Percentiles rank a stretch among this genome's conserved stretches.
phyloP scores from a whole-genome alignment of 2,888 invertebrate species.

The Creontiades dilutus region DNA sequence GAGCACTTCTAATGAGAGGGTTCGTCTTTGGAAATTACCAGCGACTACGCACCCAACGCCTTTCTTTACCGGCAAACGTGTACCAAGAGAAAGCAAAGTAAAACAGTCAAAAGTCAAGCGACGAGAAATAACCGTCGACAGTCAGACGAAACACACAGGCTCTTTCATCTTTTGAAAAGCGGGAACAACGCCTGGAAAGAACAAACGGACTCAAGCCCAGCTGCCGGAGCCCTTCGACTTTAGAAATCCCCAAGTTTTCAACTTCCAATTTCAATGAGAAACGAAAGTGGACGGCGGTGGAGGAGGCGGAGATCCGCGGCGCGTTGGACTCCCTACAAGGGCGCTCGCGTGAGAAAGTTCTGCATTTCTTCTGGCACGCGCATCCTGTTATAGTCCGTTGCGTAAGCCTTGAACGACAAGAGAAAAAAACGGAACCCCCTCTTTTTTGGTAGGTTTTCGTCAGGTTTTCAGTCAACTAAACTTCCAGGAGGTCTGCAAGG shows the following conservation, averaged over 20 bases:
- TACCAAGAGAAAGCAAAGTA: too few species aligned
- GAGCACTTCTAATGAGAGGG: too few species aligned
- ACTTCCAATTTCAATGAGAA: constrained; percentile 42
- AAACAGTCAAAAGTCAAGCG: too few species aligned
- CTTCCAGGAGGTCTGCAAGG: not conserved
- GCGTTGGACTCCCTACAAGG: not conserved
- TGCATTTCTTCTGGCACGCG: constrained; percentile 39
- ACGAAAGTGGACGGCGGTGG: constrained; percentile 22
- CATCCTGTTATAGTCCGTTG: constrained; percentile 43
- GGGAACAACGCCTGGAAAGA: not conserved
- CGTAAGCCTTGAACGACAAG: not conserved
- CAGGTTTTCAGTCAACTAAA: not conserved
- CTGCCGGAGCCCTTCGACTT: not conserved
- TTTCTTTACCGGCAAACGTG: too few species aligned
- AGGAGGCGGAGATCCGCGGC: not conserved
- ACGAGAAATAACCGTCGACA: too few species aligned
- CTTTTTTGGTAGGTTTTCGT: not conserved
- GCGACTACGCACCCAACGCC: too few species aligned
- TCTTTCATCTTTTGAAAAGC: too few species aligned
- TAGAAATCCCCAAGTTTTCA: constrained; percentile 39
- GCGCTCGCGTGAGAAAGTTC: constrained; percentile 38
- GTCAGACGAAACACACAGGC: too few species aligned
- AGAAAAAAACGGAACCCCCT: constrained; percentile 5
- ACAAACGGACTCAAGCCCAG: not conserved
- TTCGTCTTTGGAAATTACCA: too few species aligned